Evolutionary conservation across 2,797 vertebrate genomes (phyloP), one percentile per base, ranked within the genome.

Genomic region (Streptopelia turtur): DNA sequence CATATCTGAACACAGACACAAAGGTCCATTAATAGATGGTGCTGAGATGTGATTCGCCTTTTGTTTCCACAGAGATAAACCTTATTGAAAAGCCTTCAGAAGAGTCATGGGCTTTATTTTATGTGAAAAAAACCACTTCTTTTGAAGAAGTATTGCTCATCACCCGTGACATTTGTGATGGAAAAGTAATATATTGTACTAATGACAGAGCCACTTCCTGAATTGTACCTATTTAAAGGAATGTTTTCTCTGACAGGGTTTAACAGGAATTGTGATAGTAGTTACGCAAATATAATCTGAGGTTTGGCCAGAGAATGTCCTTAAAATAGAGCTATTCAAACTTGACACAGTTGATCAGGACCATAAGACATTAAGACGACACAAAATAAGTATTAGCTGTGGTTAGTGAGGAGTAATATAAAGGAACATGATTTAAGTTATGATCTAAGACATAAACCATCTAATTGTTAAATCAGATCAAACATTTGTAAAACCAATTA

Each of bases 401-500:
- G 28, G 70, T 77, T 70, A 94, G 33, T 77, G 55, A 93, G 37
- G 30, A 86, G 47, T 56, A 79, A 60, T 72, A 88, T 16, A 64
- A 82, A 74, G 33, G 49, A 76, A 59, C 5, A n/a, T 35, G 13
- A 88, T 3, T 7, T 28, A 65, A 91, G 31, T 60, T 76, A 91
- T 5, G 14, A 74, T 63, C 49, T 22, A 63, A 79, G 49, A 90
- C 65, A 84, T 60, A 60, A 89, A 90, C 35, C 43, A 92, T 27
- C 16, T 66, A 59, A 87, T 17, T 60, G 70, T 76, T 92, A 92
- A 55, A 83, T 57, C 45, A 59, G 14, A 89, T 65, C 70, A 59
- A 92, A 89, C 45, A 83, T 77, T n/a, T 68, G 57, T 83, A 88
- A 94, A 95, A 75, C 8, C 45, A 75, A 39, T 83, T 93, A 78